Evolutionary conservation across 2,888 invertebrate species (phyloP).

Genomic region (Melinaea marsaeus): DNA sequence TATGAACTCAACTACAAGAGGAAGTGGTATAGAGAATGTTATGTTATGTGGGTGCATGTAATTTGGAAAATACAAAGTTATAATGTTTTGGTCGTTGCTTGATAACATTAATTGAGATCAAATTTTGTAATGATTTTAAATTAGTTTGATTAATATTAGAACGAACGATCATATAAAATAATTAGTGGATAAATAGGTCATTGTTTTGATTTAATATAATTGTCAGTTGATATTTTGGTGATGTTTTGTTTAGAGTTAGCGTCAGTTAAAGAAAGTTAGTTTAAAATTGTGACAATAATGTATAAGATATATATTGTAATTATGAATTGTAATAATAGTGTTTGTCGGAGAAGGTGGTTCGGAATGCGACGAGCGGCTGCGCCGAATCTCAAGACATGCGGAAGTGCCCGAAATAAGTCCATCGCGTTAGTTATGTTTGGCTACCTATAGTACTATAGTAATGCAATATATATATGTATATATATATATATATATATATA

Average conservation of each 20-base stretch:
- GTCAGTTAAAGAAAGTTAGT: too few relatives aligned
- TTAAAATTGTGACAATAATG: too few relatives aligned
- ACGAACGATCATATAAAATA: too few relatives aligned
- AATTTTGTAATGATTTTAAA: too few relatives aligned
- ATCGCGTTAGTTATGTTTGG: constrained; percentile 47
- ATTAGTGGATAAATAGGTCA: too few relatives aligned
- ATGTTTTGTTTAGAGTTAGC: too few relatives aligned
- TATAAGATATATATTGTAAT: constrained; percentile 3
- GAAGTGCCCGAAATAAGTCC: constrained; percentile 73
- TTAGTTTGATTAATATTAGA: too few relatives aligned
- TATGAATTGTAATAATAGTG: constrained; percentile 22
- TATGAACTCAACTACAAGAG: constrained; percentile 45
- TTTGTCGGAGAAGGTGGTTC: constrained; percentile 33
- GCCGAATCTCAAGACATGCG: constrained; percentile 62
- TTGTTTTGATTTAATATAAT: too few relatives aligned
- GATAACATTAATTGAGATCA: too few relatives aligned
- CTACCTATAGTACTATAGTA: constrained; percentile 28
- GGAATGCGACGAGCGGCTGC: constrained; percentile 58
- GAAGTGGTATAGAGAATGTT: constrained; percentile 43
- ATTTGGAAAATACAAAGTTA: constrained; percentile 69
- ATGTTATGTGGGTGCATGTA: constrained; percentile 40
- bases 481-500: not conserved
- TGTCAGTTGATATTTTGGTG: too few relatives aligned
- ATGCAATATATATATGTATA: constrained; percentile 15
- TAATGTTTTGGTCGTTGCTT: constrained; percentile 57